These are phyloP conservation scores for Amblyraja radiata DNA, from an alignment of 2,797 vertebrate genomes.

Conservation along the genomic window DNA sequence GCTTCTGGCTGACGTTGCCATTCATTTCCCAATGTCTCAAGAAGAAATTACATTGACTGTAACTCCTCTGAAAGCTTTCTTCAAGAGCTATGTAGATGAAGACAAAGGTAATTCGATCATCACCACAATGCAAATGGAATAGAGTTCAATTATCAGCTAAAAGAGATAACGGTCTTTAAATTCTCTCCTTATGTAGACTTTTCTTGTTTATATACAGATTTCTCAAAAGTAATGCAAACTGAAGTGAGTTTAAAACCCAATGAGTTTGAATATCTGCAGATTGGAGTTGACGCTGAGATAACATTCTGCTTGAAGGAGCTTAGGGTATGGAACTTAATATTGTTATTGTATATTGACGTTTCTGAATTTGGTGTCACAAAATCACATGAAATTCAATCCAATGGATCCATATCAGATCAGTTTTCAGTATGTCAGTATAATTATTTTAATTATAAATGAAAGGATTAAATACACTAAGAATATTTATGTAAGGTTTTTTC, in stretches of 20 bases:
- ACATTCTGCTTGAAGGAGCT: conserved; percentile 93
- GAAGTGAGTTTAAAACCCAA: conserved; percentile 75
- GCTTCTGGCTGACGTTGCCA: conserved; percentile 71
- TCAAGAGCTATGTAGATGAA: conserved; percentile 72
- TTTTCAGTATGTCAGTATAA: not conserved
- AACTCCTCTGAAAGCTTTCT: conserved; percentile 64
- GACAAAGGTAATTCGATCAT: conserved; percentile 55
- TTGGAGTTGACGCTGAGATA: conserved; percentile 73
- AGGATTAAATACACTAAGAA: not conserved
- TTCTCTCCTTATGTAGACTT: not conserved
- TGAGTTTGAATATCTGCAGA: conserved; percentile 85
- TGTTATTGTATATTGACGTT: not conserved
- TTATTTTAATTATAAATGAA: not conserved
- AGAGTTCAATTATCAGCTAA: not conserved
- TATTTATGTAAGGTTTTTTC: not conserved
- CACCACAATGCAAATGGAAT: not conserved
- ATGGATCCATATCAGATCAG: not conserved
- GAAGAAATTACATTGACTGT: conserved; percentile 82
- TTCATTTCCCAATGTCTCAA: conserved; percentile 76
- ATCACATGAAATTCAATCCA: not conserved
- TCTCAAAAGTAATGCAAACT: conserved; percentile 65
- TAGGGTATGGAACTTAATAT: conserved; percentile 64
- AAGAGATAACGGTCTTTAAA: not conserved
- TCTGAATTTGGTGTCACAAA: not conserved
- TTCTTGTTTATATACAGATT: conserved; percentile 56